Evolutionary conservation across 2,113 vertebrate genomes (phyloP).

Genomic region (Ophiodon elongatus): DNA sequence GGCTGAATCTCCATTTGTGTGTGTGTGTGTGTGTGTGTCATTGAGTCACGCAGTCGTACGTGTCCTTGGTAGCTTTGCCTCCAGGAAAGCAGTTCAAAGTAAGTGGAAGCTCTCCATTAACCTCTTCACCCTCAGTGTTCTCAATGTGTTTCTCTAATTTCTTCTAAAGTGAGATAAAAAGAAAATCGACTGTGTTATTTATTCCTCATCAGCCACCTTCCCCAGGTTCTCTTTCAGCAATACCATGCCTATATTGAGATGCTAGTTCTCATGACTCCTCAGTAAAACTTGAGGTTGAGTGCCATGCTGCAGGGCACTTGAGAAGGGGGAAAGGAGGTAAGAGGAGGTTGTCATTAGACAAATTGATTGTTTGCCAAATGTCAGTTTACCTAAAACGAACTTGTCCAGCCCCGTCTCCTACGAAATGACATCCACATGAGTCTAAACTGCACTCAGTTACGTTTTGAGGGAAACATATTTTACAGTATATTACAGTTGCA

Average conservation of each 20-base stretch:
- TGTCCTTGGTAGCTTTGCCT: constrained; percentile 22
- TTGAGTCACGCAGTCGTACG: neutral
- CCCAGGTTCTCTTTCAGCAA: neutral
- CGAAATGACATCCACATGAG: neutral
- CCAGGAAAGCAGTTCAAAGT: constrained; percentile 34
- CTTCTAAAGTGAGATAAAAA: constrained; percentile 13
- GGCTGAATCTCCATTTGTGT: constrained; percentile 7
- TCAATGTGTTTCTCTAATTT: neutral
- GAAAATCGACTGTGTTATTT: neutral
- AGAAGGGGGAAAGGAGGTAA: neutral
- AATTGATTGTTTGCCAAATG: neutral
- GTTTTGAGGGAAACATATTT: neutral
- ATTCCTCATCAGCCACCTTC: neutral
- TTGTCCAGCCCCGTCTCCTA: too few relatives aligned
- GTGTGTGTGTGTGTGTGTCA: constrained; percentile 14
- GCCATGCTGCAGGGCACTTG: neutral
- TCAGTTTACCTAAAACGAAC: neutral
- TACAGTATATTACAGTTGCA: too few relatives aligned
- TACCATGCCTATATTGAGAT: too few relatives aligned
- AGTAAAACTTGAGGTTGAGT: neutral
- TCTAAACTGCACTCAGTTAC: neutral
- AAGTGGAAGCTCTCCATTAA: constrained; percentile 65
- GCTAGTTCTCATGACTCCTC: neutral
- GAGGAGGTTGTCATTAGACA: neutral
- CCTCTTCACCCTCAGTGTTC: constrained; percentile 9